Percentiles rank a stretch among this genome's conserved stretches.
Conservation (phyloP, 2,888 invertebrate genomes). For the Drosophila multiciliata region DNA sequence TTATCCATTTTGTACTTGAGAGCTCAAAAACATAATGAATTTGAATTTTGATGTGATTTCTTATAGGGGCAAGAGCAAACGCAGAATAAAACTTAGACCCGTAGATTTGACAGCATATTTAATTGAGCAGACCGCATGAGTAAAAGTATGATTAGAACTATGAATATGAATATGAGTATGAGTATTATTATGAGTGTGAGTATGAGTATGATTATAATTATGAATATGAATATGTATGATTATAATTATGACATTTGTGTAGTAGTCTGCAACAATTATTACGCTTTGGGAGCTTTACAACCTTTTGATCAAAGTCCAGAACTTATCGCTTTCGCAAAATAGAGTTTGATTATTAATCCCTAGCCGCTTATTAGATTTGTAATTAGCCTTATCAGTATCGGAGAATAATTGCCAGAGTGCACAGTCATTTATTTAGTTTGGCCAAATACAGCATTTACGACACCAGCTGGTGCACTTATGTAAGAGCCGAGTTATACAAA, state of each 20-base stretch:
- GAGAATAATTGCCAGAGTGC: slow-evolving; percentile 37
- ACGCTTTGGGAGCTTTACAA: not conserved
- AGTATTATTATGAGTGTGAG: not conserved
- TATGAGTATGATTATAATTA: not conserved
- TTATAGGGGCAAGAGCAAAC: slow-evolving; percentile 1
- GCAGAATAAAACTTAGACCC: not conserved
- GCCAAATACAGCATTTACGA: slow-evolving; percentile 40
- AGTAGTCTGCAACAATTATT: not conserved
- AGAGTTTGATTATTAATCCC: slow-evolving; percentile 30
- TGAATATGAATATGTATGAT: not conserved
- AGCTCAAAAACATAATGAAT: slow-evolving; percentile 11
- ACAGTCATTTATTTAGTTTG: slow-evolving; percentile 4
- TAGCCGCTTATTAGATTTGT: slow-evolving; percentile 24
- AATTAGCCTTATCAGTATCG: slow-evolving; percentile 38
- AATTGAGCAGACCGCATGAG: not conserved
- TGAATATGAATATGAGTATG: not conserved
- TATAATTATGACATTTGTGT: not conserved
- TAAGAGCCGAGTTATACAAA: slow-evolving; percentile 3
- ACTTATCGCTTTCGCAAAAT: slow-evolving; percentile 3
- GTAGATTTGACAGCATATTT: not conserved
- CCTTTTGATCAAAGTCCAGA: not conserved
- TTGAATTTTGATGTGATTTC: not conserved
- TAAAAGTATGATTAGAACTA: not conserved
- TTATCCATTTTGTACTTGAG: slow-evolving; percentile 23
- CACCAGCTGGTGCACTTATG: slow-evolving; percentile 56